Percentiles rank a stretch among this genome's conserved stretches.
Conservation (phyloP, 2,888 invertebrate species). For the Nomada flava region DNA sequence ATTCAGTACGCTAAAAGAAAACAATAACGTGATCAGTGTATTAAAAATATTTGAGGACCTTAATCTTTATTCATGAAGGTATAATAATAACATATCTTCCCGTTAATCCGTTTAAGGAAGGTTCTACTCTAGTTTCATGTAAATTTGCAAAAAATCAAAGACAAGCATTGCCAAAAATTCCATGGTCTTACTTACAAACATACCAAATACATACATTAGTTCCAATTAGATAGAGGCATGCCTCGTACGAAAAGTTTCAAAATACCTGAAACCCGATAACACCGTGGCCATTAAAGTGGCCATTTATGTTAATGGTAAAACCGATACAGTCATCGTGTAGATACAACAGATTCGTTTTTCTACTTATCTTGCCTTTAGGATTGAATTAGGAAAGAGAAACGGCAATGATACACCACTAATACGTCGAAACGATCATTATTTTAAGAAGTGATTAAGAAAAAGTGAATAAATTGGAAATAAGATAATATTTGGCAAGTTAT, state of each 20-base stretch:
- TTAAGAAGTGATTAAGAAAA: neutral
- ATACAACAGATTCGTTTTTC: neutral
- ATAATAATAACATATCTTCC: too few relatives aligned
- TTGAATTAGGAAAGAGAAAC: neutral
- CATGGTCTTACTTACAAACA: too few relatives aligned
- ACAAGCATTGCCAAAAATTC: too few relatives aligned
- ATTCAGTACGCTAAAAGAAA: too few relatives aligned
- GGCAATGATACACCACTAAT: neutral
- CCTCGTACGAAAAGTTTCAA: neutral
- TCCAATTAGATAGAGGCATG: too few relatives aligned
- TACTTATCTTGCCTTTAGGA: neutral
- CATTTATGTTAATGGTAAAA: slow-evolving; percentile 21
- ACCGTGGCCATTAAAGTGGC: slow-evolving; percentile 8
- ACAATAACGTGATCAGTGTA: too few relatives aligned
- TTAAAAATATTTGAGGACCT: too few relatives aligned
- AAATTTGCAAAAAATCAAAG: too few relatives aligned
- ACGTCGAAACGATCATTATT: neutral
- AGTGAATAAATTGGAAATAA: neutral
- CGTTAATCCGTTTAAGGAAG: too few relatives aligned
- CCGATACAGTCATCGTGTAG: neutral
- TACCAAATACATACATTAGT: neutral
- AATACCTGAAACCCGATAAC: neutral
- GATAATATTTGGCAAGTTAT: neutral
- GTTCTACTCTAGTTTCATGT: too few relatives aligned
- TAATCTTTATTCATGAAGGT: too few relatives aligned